Percentiles rank a stretch among this genome's conserved stretches.
Conservation (phyloP, 2,113 vertebrate species). For the Pseudonaja textilis region DNA sequence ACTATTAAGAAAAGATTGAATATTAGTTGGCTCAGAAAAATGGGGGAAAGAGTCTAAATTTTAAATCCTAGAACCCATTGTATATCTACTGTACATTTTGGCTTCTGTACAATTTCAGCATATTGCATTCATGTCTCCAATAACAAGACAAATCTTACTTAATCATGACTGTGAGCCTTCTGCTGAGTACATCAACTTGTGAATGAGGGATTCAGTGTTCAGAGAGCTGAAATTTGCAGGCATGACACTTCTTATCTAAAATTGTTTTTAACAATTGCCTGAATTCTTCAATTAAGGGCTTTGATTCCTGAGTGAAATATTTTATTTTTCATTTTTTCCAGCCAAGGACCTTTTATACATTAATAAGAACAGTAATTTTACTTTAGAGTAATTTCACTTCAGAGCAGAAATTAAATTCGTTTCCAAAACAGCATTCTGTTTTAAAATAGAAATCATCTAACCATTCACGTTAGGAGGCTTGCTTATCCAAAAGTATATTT, state of each 20-base stretch:
- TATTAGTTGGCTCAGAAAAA: not conserved
- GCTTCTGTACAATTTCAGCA: not conserved
- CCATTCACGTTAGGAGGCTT: not conserved
- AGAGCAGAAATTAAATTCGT: not conserved
- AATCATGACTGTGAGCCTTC: not conserved
- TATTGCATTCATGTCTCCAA: not conserved
- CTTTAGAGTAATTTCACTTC: not conserved
- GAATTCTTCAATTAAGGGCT: not conserved
- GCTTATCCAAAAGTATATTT: not conserved
- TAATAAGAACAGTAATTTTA: not conserved
- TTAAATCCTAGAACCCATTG: not conserved
- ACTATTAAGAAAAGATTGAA: not conserved
- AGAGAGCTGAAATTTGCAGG: not conserved
- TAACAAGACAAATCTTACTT: not conserved
- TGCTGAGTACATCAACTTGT: not conserved
- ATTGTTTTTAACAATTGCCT: not conserved
- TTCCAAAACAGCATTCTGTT: not conserved
- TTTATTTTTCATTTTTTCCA: not conserved
- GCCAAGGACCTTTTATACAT: not conserved
- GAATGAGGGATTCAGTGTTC: not conserved
- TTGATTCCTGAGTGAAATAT: not conserved
- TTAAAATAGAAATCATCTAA: not conserved
- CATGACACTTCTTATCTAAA: not conserved
- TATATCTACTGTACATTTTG: not conserved
- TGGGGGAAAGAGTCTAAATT: not conserved